Base-by-base conservation (phyloP, 92 coral and sea anemone species). In the Pocillopora grandis region DNA sequence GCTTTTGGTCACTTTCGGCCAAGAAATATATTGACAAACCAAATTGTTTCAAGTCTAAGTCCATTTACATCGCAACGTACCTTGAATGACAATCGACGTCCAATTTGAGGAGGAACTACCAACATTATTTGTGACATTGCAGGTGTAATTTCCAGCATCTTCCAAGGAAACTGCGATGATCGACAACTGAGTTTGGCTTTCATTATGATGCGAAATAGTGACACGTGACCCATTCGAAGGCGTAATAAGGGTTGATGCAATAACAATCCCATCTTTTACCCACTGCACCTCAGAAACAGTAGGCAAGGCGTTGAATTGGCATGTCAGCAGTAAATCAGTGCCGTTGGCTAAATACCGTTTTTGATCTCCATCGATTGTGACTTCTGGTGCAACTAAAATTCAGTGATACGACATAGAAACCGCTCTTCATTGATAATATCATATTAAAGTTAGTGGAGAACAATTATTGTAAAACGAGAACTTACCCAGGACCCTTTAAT, bases 91-190 rank as follows among this genome's bases (percentile, higher is more conserved):
- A 70, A 70, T 17, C 42, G 23, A 12, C 17, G 49, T 36, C 14
- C 6, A 19, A 23, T 66, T 14, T 8, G 70, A 66, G 0, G 70
- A 66, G 9, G n/a, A n/a, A n/a, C 35, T 21, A 1, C 70, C 70
- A 66, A 66, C 70, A 66, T 66, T 35, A 66, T 66, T 66, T 21
- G 52, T 42, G 12, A 76, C 92, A n/a, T 61, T 19, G 61, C 92
- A 89, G 13, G 66, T 85, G 67, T 89, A 89, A 58, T 36, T 66
- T 37, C 90, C 90, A 56, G 78, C 83, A 82, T 82, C 84, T 12
- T 63, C 66, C 33, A 55, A 23, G 12, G 58, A 62, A 5, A 63
- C 75, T 62, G 90, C 63, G n/a, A 2, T 70, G 42, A 87, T 87
- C 10, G n/a, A 37, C 64, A 89, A 61, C 82, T 78, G 82, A 18